Evolutionary conservation across 2,113 vertebrate species (phyloP), one percentile per base, ranked within the genome.

Genomic region (Notarius quadriscutis): DNA sequence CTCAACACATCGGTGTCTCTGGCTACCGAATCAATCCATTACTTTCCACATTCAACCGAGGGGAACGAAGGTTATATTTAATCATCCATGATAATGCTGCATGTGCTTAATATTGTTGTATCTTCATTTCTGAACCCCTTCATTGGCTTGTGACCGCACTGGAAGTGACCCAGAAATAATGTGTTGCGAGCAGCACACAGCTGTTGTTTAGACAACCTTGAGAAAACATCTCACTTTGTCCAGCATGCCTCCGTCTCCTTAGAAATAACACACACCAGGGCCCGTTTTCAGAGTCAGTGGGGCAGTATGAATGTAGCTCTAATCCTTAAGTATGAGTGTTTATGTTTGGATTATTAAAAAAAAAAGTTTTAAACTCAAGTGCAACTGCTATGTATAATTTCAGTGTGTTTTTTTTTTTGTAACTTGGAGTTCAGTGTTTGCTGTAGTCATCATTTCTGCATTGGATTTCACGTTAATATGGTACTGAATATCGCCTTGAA

Each of bases 261-360:
- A 71, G 22, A 57, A 50, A 80, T 75, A 91, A 90, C 85, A 90
- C 30, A 60, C 15, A 4, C 72, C n/a, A 34, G 4, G 22, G 18
- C 20, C 2, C 20, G 48, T 81, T 81, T 34, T 10, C 3, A 18
- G 18, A 34, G n/a, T 41, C 8, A 58, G 11, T 58, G 17, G 2
- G 15, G 1, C 9, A 74, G 71, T 41, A 72, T 15, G 30, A 41
- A 41, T 50, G 9, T 11, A 22, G 48, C 5, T 51, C 48, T n/a
- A 20, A 14, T 11, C 74, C 48, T 51, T 14, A 77, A 51, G 20
- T 25, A 51, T 22, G 41, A 22, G 5, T 5, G 15, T 51, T 53
- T 53, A 53, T 25, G 25, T 53, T 7, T 53, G 48, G 48, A 53
- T 41, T 41, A 41, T 41, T 41, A 77, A 25, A 48, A 77, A 12